These are phyloP conservation scores for Falco concolor DNA, from an alignment of 2,797 vertebrate species.

Conservation along the genomic window DNA sequence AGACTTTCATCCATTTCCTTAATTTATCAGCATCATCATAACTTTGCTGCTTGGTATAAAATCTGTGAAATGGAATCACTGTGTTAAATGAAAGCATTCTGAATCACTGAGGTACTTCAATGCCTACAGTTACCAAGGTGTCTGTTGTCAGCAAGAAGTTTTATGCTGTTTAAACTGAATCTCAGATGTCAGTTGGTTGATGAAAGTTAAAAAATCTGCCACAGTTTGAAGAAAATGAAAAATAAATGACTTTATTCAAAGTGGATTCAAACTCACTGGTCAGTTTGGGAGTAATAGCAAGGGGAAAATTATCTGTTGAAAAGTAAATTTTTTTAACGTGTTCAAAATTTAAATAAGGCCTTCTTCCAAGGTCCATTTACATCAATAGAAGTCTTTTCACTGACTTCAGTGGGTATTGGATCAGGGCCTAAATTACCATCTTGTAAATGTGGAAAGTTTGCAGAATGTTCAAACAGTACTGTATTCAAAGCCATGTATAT, in stretches of 20 bases:
- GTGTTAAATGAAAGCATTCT: background rate
- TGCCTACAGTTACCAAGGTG: background rate
- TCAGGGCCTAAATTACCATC: slow-evolving; percentile 55
- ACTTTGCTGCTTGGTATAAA: background rate
- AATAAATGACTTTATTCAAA: slow-evolving; percentile 46
- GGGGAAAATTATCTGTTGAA: slow-evolving; percentile 57
- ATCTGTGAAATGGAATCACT: background rate
- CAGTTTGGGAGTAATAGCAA: slow-evolving; percentile 19
- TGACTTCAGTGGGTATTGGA: slow-evolving; percentile 52
- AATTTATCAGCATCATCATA: rapidly evolving
- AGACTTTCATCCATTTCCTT: background rate
- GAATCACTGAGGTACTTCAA: background rate
- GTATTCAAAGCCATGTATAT: slow-evolving; percentile 33
- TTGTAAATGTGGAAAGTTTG: slow-evolving; percentile 62
- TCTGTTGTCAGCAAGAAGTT: background rate
- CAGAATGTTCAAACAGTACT: slow-evolving; percentile 14
- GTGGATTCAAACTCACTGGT: background rate
- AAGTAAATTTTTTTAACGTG: slow-evolving; percentile 21
- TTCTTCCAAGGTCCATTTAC: slow-evolving; percentile 26
- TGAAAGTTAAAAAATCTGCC: background rate
- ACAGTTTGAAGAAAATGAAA: slow-evolving; percentile 4
- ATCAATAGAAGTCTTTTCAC: slow-evolving; percentile 59
- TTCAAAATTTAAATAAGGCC: slow-evolving; percentile 14
- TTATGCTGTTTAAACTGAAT: background rate
- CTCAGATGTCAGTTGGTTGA: background rate